phyloP scores from a whole-genome alignment of 92 coral and sea anemone species.

The Ricordea florida region DNA sequence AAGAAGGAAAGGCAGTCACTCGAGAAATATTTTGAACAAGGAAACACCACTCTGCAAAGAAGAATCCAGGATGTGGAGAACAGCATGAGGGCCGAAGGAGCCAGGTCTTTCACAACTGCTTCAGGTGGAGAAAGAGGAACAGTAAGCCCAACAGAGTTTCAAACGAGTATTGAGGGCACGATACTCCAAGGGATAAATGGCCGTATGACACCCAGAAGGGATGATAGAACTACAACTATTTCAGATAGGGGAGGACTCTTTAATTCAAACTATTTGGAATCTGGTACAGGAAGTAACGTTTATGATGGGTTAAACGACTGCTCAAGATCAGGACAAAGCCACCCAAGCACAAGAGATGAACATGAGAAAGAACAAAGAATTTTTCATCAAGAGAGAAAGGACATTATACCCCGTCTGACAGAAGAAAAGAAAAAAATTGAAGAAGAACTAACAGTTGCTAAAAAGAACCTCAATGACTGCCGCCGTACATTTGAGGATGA shows the following conservation, averaged over 20 bases:
- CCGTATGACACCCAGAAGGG: too few relatives aligned
- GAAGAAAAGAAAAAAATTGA: slow-evolving; percentile 65
- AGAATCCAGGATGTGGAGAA: slow-evolving; percentile 48
- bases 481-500: slow-evolving; percentile 25
- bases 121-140: neutral
- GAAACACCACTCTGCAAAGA: slow-evolving; percentile 43
- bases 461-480: slow-evolving; percentile 41
- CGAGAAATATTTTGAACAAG: slow-evolving; percentile 65
- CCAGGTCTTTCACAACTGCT: neutral
- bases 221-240: too few relatives aligned
- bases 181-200: too few relatives aligned
- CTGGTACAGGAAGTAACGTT: too few relatives aligned
- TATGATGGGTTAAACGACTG: too few relatives aligned
- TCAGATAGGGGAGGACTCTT: too few relatives aligned
- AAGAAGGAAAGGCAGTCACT: slow-evolving; percentile 66
- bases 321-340: too few relatives aligned
- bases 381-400: slow-evolving; percentile 40
- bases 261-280: too few relatives aligned
- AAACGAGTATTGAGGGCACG: too few relatives aligned
- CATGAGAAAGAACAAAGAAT: too few relatives aligned
- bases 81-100: neutral
- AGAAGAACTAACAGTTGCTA: slow-evolving; percentile 33
- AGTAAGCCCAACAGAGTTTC: too few relatives aligned
- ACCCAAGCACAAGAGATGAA: slow-evolving; percentile 40
- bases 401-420: slow-evolving; percentile 51